These are phyloP conservation scores for Protophormia terraenovae DNA, from an alignment of 2,888 invertebrate species.

Conservation along the genomic window DNA sequence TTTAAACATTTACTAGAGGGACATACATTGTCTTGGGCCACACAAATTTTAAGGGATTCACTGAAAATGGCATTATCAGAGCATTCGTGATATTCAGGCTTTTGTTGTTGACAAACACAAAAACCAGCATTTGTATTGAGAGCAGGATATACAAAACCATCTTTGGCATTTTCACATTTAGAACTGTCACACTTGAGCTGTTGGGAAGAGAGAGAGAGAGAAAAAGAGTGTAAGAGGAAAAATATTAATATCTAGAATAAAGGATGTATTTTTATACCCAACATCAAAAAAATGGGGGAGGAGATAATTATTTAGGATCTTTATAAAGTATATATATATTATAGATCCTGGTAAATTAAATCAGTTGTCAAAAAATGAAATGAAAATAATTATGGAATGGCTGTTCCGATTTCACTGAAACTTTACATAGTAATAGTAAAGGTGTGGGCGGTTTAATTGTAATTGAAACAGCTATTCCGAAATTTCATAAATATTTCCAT, in stretches of 20 bases:
- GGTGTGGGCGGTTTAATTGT: too few relatives aligned
- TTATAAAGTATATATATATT: too few relatives aligned
- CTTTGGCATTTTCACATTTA: neutral
- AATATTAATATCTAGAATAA: neutral
- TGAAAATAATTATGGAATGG: too few relatives aligned
- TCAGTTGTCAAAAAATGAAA: too few relatives aligned
- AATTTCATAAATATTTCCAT: too few relatives aligned
- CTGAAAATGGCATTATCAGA: conserved; percentile 5
- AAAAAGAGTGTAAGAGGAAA: neutral
- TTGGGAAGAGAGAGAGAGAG: neutral
- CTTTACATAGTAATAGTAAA: too few relatives aligned
- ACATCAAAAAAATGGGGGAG: too few relatives aligned
- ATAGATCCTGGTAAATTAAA: too few relatives aligned
- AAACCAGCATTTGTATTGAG: conserved; percentile 12
- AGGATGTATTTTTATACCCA: too few relatives aligned
- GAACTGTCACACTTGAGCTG: conserved; percentile 15
- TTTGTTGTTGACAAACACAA: conserved; percentile 27
- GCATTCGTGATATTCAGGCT: conserved; percentile 18
- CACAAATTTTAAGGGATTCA: neutral
- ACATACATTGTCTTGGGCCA: conserved; percentile 1
- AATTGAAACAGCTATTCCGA: too few relatives aligned
- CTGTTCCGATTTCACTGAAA: too few relatives aligned
- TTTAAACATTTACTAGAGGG: conserved; percentile 12
- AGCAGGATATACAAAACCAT: conserved; percentile 15
- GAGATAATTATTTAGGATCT: too few relatives aligned